These are phyloP conservation scores for Ceratotherium simum DNA, from an alignment of 2,113 vertebrate genomes.

Conservation along the genomic window DNA sequence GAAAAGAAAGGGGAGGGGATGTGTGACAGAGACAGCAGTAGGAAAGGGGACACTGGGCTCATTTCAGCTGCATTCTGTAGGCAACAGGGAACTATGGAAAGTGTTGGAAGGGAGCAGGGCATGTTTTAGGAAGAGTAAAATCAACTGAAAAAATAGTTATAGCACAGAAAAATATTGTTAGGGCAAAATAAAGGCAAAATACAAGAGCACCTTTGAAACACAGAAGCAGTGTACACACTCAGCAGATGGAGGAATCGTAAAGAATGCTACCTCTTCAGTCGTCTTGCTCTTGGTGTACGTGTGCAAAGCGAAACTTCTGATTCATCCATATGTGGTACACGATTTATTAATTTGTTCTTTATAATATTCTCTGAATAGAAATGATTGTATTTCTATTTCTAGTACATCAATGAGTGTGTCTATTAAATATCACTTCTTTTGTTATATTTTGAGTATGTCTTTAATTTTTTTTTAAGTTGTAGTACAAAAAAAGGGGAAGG, in stretches of 20 bases:
- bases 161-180: neutral
- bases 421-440: slow-evolving; percentile 26
- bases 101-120: neutral
- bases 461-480: neutral
- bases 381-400: neutral
- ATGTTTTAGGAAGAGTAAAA: slow-evolving; percentile 14
- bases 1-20: neutral
- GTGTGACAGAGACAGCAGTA: neutral
- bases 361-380: slow-evolving; percentile 19
- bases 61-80: neutral
- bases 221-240: neutral
- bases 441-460: slow-evolving; percentile 1
- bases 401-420: neutral
- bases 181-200: neutral
- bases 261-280: neutral
- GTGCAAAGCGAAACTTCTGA: neutral
- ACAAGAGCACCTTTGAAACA: neutral
- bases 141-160: neutral
- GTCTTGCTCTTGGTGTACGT: neutral
- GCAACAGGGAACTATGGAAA: neutral
- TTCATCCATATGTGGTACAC: neutral
- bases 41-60: neutral
- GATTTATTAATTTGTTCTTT: slow-evolving; percentile 43
- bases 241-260: neutral
- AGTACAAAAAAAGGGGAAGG: neutral